Percentiles rank a stretch among this genome's conserved stretches.
phyloP scores from a whole-genome alignment of 2,797 vertebrate genomes.

The Geotrypetes seraphini region DNA sequence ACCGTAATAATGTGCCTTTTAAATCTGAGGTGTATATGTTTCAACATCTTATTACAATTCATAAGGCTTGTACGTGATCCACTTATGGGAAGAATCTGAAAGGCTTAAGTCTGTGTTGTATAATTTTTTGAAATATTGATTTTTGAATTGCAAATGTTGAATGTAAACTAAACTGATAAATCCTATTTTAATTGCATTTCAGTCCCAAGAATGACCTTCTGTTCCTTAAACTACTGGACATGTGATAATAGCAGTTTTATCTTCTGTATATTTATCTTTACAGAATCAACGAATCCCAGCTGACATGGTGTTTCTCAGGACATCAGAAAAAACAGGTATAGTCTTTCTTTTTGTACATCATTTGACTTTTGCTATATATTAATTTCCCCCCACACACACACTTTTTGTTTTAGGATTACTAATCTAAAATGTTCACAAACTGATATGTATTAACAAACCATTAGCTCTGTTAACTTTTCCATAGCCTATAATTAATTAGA shows the following conservation, averaged over 20 bases:
- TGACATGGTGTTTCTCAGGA: slow-evolving; percentile 95
- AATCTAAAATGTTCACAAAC: no score
- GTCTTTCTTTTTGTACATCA: no score
- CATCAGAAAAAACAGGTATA: slow-evolving; percentile 90
- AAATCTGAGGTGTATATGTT: not conserved
- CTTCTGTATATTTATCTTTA: slow-evolving; percentile 14
- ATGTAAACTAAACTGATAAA: slow-evolving; percentile 31
- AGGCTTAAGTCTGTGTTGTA: slow-evolving; percentile 33
- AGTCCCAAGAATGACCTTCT: slow-evolving; percentile 34
- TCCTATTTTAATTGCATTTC: slow-evolving; percentile 44
- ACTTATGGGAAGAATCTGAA: slow-evolving; percentile 6
- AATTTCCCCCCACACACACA: no score
- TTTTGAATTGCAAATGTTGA: slow-evolving; percentile 37
- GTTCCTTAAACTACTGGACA: slow-evolving; percentile 25
- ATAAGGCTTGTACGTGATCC: slow-evolving; percentile 9
- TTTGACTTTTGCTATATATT: no score
- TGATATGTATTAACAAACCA: no score
- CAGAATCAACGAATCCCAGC: slow-evolving; percentile 96
- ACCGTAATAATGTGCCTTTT: no score
- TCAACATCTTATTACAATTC: slow-evolving; percentile 4
- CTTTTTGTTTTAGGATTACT: no score
- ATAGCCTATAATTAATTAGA: no score
- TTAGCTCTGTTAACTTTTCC: no score
- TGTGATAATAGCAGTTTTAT: slow-evolving; percentile 28
- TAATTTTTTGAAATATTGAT: slow-evolving; percentile 40